These are phyloP conservation scores for Cossypha niveicapilla DNA, from an alignment of 2,797 vertebrate species.

Conservation along the genomic window DNA sequence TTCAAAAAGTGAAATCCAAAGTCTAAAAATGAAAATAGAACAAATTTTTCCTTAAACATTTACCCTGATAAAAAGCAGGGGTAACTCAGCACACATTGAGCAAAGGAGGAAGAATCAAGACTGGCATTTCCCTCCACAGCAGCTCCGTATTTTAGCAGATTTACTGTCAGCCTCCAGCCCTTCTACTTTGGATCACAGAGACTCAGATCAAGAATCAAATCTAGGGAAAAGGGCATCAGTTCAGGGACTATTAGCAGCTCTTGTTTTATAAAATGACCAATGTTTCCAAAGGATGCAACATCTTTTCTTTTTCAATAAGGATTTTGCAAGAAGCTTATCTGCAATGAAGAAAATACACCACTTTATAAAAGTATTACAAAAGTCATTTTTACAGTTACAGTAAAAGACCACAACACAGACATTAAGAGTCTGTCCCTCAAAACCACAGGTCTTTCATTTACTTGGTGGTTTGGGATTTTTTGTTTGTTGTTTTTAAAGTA, in stretches of 20 bases:
- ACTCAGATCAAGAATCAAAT: not conserved
- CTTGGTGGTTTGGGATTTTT: conserved; percentile 27
- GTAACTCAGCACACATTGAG: not conserved
- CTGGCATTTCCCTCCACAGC: not conserved
- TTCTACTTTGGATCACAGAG: conserved; percentile 13
- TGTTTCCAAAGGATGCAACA: conserved; percentile 18
- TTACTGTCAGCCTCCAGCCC: not conserved
- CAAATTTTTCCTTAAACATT: not conserved
- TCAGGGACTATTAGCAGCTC: not conserved
- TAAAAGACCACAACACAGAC: conserved; percentile 58
- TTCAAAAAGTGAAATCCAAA: not conserved
- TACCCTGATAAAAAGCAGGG: not conserved
- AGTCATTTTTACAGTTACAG: conserved; percentile 59
- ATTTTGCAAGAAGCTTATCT: conserved; percentile 59
- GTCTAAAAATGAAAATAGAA: not conserved
- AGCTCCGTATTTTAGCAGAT: not conserved
- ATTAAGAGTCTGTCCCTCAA: conserved; percentile 42
- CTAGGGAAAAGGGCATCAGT: conserved; percentile 17
- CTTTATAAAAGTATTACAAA: conserved; percentile 51
- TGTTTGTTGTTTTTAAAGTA: conserved; percentile 53
- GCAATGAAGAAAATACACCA: not conserved
- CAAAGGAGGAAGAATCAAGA: not conserved
- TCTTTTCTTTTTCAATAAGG: conserved; percentile 25
- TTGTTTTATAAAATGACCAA: conserved; percentile 30
- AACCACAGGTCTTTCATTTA: conserved; percentile 58